Evolutionary conservation across 2,797 vertebrate genomes (phyloP), one percentile per base, ranked within the genome.

Genomic region (Muraenolepis orangiensis): DNA sequence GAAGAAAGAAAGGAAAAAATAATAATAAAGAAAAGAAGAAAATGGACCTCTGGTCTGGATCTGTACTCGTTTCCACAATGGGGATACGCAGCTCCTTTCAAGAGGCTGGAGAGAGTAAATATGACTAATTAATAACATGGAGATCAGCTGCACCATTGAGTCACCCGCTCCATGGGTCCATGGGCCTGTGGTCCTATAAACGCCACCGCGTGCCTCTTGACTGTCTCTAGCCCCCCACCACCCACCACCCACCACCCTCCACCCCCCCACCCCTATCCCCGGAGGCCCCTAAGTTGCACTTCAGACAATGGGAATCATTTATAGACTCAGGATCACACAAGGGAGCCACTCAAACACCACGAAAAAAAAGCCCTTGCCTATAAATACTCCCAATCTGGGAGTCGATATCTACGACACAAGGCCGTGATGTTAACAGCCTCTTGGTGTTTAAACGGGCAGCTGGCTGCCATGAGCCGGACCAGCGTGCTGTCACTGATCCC

Each of bases 361-460:
- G 85, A 79, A 84, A 86, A 85, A 88, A 87, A 87, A 83, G 76
- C 73, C 73, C 30, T 66, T 66, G 57, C 74, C 81, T 79, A 81
- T 86, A 87, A 90, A 87, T 78, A 86, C 86, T 87, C 76, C 80
- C 74, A 85, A 87, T 91, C 85, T 86, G 84, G 74, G 83, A 85
- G 86, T 91, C 90, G 85, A 91, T 92, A 91, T 90, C 83, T 90
- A 90, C 91, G 89, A 92, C 90, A 86, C 66, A 83, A n/a, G 86
- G 86, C 82, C 77, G 85, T 30, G 76, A 80, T 80, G 87, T 87
- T 90, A 91, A 90, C 86, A 75, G 51, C 51, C 51, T 57, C 51
- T 57, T 77, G 82, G 83, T 90, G 84, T 83, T n/a, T 88, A 85
- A 89, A 81, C 82, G 86, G 86, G 85, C 88, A 85, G 88, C 86